These are phyloP conservation scores for Hippocampus abdominalis DNA, from an alignment of 2,113 vertebrate genomes.

Conservation along the genomic window DNA sequence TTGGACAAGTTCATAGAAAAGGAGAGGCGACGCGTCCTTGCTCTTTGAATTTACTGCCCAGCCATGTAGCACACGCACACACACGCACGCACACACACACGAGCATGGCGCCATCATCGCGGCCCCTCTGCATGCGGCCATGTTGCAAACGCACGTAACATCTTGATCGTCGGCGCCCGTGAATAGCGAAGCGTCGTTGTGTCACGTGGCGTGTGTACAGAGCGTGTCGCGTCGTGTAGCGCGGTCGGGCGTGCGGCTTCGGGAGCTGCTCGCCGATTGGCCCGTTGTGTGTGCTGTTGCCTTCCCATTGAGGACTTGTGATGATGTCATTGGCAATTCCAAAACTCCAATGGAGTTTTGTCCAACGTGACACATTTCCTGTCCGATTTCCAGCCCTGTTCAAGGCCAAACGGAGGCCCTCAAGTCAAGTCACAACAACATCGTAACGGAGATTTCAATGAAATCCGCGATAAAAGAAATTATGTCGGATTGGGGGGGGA, in stretches of 20 bases:
- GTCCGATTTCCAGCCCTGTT: no score
- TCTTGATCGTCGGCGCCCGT: conserved; percentile 68
- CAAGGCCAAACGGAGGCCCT: no score
- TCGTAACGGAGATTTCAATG: no score
- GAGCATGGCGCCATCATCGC: conserved; percentile 43
- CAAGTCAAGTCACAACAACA: no score
- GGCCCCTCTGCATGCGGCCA: conserved; percentile 40
- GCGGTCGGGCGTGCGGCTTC: conserved; percentile 34
- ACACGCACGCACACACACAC: conserved; percentile 26
- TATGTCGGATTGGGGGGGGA: no score
- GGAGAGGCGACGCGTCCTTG: conserved; percentile 71
- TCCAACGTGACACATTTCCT: no score
- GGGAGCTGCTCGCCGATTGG: conserved; percentile 68
- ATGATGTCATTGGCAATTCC: conserved; percentile 48
- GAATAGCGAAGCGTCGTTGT: conserved; percentile 66
- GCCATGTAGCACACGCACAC: conserved; percentile 32
- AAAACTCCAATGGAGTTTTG: conserved; percentile 13
- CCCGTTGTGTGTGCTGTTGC: conserved; percentile 75
- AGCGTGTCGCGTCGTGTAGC: conserved; percentile 52
- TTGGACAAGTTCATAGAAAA: conserved; percentile 73
- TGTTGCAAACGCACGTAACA: conserved; percentile 66
- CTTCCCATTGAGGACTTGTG: conserved; percentile 47
- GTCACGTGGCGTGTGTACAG: conserved; percentile 67
- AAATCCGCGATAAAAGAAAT: no score
- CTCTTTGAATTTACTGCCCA: conserved; percentile 66